Evolutionary conservation across 2,113 vertebrate genomes (phyloP), one percentile per base, ranked within the genome.

Genomic region (Epinephelus fuscoguttatus): DNA sequence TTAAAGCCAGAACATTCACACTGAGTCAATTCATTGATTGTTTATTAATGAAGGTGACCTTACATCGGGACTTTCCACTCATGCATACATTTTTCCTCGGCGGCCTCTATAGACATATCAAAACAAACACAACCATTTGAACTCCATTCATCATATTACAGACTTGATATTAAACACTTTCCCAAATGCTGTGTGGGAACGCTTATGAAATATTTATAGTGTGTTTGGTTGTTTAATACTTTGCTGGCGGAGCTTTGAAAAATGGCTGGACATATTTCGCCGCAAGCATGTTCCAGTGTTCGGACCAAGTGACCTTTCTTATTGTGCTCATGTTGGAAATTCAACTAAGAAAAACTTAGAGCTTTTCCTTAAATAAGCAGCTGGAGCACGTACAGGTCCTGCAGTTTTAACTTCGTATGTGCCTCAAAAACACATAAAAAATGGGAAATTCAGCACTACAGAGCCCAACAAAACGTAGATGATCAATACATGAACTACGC

Each of bases 151-250:
- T 94, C 84, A 89, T 4, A 63, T 37, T 25, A 69, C 30, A 82
- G 56, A 56, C 49, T 61, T 73, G 68, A 90, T 88, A 91, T 92
- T 87, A 85, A 93, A 93, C 82, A 82, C 84, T 88, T 87, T 89
- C 37, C 66, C 18, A 74, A 81, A 82, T 49, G 74, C 55, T 77
- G 66, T 63, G 80, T 67, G 84, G 82, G 91, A 84, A 87, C 62
- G 23, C 82, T 33, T 66, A 53, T 57, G 59, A 86, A 80, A 80
- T 75, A 91, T 91, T 90, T 91, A 94, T 71, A 63, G 42, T 27
- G 85, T 86, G 80, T 90, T 88, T 87, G 82, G 84, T 80, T 90
- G 82, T 89, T 92, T 91, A 87, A 91, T 84, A 63, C 52, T 81
- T 78, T 64, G 21, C 70, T 78, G 67, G 84, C 72, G 62, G 25